Conservation (phyloP, 1,140 invertebrate genomes). For the Spodoptera litura region DNA sequence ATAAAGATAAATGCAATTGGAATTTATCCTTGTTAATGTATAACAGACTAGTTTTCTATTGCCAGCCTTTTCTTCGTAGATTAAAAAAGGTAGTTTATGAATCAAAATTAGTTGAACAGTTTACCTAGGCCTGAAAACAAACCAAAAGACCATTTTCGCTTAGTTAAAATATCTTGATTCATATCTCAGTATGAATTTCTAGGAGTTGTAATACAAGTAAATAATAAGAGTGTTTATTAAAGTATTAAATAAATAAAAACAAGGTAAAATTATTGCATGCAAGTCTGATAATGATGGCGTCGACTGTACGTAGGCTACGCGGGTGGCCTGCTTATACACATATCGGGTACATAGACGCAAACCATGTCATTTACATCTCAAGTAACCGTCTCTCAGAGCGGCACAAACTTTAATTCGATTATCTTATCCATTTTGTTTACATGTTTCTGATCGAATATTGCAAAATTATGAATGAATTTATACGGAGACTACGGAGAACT, state of each 20-base stretch:
- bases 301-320: conserved; percentile 43
- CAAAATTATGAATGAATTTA: not conserved
- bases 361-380: conserved; percentile 52
- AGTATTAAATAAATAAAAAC: conserved; percentile 29
- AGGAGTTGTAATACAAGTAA: not conserved
- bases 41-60: not conserved
- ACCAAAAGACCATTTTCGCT: not conserved
- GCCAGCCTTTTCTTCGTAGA: too few relatives aligned
- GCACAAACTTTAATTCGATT: conserved; percentile 30
- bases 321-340: conserved; percentile 47
- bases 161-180: not conserved
- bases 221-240: conserved; percentile 20
- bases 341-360: conserved; percentile 47
- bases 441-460: conserved; percentile 22
- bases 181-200: not conserved
- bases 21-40: conserved; percentile 15
- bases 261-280: conserved; percentile 31
- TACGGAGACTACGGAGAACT: too few relatives aligned
- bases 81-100: too few relatives aligned
- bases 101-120: too few relatives aligned
- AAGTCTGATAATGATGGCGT: conserved; percentile 34
- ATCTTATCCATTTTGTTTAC: conserved; percentile 41
- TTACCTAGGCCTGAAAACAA: too few relatives aligned
- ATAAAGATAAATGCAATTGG: not conserved
- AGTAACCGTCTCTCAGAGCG: conserved; percentile 43